These are phyloP conservation scores for Myopa testacea DNA, from an alignment of 2,888 invertebrate genomes.

Conservation along the genomic window DNA sequence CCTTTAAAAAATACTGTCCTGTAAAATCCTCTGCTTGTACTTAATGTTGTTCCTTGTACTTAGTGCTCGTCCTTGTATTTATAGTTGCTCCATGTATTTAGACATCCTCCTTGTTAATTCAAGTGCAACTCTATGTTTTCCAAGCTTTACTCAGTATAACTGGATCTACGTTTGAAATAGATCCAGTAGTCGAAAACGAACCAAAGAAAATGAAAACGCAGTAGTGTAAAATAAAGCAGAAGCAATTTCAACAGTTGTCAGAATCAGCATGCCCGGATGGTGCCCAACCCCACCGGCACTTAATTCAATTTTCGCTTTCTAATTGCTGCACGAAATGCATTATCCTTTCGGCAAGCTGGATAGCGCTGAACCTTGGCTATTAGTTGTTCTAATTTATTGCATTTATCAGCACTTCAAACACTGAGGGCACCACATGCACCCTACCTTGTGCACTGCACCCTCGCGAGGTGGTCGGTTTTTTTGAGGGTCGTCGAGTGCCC, in stretches of 20 bases:
- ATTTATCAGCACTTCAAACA: slow-evolving; percentile 25
- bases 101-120: too few species aligned
- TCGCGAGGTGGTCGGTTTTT: not conserved
- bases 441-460: not conserved
- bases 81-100: too few species aligned
- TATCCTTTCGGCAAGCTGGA: slow-evolving; percentile 32
- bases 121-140: too few species aligned
- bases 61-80: too few species aligned
- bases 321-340: slow-evolving; percentile 24
- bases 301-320: slow-evolving; percentile 32
- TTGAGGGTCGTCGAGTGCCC: not conserved
- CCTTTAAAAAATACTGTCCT: too few species aligned
- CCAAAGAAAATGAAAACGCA: too few species aligned
- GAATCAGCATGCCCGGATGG: not conserved
- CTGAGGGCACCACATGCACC: not conserved
- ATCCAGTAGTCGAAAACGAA: too few species aligned
- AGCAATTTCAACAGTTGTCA: not conserved
- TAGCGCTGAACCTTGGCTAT: slow-evolving; percentile 13
- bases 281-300: not conserved
- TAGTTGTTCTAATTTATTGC: slow-evolving; percentile 33
- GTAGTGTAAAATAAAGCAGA: not conserved
- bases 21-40: too few species aligned
- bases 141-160: too few species aligned
- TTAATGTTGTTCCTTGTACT: too few species aligned
- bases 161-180: too few species aligned